Base-by-base conservation (phyloP, 2,797 vertebrate genomes). In the Moxostoma hubbsi region DNA sequence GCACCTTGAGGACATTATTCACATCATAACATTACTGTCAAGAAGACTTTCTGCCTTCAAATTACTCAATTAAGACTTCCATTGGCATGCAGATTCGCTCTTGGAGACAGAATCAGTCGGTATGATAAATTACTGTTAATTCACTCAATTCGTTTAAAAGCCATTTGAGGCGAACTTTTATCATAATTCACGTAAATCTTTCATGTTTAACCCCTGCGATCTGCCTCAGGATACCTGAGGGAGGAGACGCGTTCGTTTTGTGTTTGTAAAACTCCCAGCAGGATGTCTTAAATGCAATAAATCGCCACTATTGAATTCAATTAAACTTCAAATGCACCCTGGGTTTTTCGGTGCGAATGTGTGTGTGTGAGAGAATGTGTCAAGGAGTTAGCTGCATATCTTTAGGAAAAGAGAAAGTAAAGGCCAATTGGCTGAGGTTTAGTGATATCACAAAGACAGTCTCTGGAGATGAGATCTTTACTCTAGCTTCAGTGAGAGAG, bases 61-160 rank as follows among this genome's bases (percentile, higher is more conserved):
- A 15, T 68, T 73, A 80, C 74, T 79, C 78, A 67, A 73, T 85
- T 67, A 83, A 80, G 8, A 43, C 76, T 62, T 50, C 55, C 70
- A 82, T 81, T 82, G 63, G 73, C 72, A 75, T 80, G 75, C 80
- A 82, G 75, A 85, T 79, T 59, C 45, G 7, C 70, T 77, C 74
- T 53, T 57, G 18, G 15, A 72, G 43, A 63, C 57, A 4, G 53
- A 67, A 9, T 6, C 59, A 55, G 70, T 57, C 59, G 70, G 68
- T 59, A 49, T 59, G 61, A 73, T 47, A 74, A 84, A 77, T 84
- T 77, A 59, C 79, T 62, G 73, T 51, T 77, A 81, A 83, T 81
- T 81, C 77, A 45, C 65, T 63, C 78, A 77, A 81, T 81, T n/a
- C 58, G 63, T 64, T 83, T 79, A 15, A 80, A 80, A 72, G 72